These are phyloP conservation scores for Eublepharis macularius DNA, from an alignment of 2,113 vertebrate genomes.

Conservation along the genomic window DNA sequence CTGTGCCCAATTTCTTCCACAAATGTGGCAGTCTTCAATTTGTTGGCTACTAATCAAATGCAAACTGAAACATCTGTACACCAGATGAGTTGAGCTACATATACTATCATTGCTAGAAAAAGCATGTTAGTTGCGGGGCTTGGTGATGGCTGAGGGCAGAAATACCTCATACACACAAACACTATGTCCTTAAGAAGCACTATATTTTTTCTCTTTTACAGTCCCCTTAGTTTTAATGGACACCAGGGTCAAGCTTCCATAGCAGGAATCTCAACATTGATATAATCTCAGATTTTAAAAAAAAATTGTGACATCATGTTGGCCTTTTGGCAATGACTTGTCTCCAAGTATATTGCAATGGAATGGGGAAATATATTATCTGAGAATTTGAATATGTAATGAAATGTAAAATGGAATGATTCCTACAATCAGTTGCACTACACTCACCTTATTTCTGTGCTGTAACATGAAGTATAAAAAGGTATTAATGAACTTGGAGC, in stretches of 20 bases:
- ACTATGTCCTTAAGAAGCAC: background rate
- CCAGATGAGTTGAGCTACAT: conserved; percentile 48
- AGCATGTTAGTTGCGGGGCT: conserved; percentile 13
- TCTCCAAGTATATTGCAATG: background rate
- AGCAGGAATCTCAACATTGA: background rate
- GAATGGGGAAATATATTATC: background rate
- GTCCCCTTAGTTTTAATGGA: background rate
- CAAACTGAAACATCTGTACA: conserved; percentile 56
- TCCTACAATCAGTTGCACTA: background rate
- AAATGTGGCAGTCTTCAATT: conserved; percentile 39
- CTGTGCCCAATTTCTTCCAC: conserved; percentile 44
- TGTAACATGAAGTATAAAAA: background rate
- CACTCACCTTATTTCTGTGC: background rate
- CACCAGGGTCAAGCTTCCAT: background rate
- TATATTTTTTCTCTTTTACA: conserved; percentile 6
- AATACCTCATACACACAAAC: conserved; percentile 4
- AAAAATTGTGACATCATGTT: background rate
- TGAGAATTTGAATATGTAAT: background rate
- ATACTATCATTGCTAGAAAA: conserved; percentile 10
- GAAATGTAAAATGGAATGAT: background rate
- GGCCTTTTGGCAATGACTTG: background rate
- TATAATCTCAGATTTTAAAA: background rate
- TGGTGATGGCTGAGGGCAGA: conserved; percentile 11
- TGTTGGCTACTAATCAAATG: conserved; percentile 52
- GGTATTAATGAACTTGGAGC: background rate